Evolutionary conservation across 2,888 invertebrate species (phyloP).

Genomic region (Drosophila barbarae): DNA sequence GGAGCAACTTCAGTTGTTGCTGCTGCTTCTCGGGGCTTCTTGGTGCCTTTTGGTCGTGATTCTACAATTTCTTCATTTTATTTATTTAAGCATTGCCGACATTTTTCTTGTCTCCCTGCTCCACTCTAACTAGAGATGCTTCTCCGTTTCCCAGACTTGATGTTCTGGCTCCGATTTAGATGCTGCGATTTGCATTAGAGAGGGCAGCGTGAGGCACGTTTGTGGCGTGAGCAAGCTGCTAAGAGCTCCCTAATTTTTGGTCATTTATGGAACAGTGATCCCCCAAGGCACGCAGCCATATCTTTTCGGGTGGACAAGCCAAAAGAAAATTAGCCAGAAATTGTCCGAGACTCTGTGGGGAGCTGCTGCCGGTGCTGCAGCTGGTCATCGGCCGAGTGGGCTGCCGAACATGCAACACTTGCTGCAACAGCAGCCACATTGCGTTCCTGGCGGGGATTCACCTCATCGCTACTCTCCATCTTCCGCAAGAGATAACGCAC

Average conservation of each 20-base stretch:
- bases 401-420: conserved; percentile 60
- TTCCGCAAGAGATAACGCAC: conserved; percentile 51
- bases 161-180: conserved; percentile 53
- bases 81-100: conserved; percentile 73
- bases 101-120: conserved; percentile 59
- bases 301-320: conserved; percentile 2
- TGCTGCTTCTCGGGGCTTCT: conserved; percentile 41
- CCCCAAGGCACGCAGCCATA: conserved; percentile 9
- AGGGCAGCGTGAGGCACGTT: conserved; percentile 21
- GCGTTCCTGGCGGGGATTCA: conserved; percentile 8
- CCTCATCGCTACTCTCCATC: conserved; percentile 8
- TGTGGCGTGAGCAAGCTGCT: conserved; percentile 16
- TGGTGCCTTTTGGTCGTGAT: conserved; percentile 64
- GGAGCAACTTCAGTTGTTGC: conserved; percentile 27
- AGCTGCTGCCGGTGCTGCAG: conserved; percentile 47
- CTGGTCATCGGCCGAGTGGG: conserved; percentile 60
- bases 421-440: conserved; percentile 27
- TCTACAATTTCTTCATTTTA: conserved; percentile 75
- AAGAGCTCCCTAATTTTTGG: not conserved
- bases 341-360: conserved; percentile 65
- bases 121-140: conserved; percentile 7
- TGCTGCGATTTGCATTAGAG: conserved; percentile 65
- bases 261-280: conserved; percentile 14
- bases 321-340: conserved; percentile 68
- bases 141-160: conserved; percentile 35